Conservation (phyloP, 1,140 invertebrate genomes). For the Samia ricini region DNA sequence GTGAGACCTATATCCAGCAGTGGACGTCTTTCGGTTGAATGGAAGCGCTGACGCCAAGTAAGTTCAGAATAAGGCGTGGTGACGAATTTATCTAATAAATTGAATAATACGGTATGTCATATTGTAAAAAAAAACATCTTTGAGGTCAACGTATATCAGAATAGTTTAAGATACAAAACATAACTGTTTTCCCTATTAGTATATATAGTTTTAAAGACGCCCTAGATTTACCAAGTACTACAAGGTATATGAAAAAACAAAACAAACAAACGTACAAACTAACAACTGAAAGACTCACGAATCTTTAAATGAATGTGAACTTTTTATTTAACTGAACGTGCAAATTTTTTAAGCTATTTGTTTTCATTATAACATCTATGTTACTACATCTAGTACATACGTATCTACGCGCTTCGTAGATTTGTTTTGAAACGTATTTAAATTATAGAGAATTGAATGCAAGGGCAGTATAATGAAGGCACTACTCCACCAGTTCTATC, state of each 20-base stretch:
- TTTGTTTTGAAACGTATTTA: constrained; percentile 56
- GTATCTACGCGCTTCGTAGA: constrained; percentile 14
- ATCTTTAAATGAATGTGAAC: constrained; percentile 10
- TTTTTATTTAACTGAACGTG: constrained; percentile 39
- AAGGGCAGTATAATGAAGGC: constrained; percentile 57
- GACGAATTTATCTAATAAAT: too few species aligned
- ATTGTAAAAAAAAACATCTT: too few species aligned
- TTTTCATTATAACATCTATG: constrained; percentile 7
- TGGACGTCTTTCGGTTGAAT: too few species aligned
- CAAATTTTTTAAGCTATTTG: constrained; percentile 26
- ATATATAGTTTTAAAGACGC: not conserved
- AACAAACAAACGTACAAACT: not conserved
- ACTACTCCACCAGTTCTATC: constrained; percentile 51
- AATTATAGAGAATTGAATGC: constrained; percentile 62
- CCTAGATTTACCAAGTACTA: not conserved
- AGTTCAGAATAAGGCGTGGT: too few species aligned
- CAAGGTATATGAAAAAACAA: too few species aligned
- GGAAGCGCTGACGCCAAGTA: too few species aligned
- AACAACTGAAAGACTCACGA: not conserved
- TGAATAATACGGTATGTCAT: too few species aligned
- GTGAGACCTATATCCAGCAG: too few species aligned
- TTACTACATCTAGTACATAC: too few species aligned
- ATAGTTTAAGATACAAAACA: too few species aligned
- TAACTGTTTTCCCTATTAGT: too few species aligned
- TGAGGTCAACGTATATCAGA: too few species aligned